These are phyloP conservation scores for Rhinoderma darwinii DNA, from an alignment of 2,113 vertebrate species.

Conservation along the genomic window DNA sequence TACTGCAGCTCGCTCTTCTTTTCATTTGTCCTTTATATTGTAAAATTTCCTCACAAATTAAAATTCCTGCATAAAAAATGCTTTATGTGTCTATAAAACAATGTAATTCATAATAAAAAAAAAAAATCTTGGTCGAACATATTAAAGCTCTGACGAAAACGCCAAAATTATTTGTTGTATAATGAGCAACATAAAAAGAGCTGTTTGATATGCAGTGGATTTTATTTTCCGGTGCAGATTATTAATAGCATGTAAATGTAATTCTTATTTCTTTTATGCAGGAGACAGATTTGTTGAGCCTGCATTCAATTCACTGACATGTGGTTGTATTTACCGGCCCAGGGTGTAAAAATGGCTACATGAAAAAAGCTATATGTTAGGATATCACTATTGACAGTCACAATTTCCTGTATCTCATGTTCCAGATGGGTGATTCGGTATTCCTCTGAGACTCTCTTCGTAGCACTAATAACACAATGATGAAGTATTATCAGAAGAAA, in stretches of 20 bases:
- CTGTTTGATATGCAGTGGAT: neutral
- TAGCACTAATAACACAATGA: slow-evolving; percentile 50
- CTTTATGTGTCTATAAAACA: slow-evolving; percentile 11
- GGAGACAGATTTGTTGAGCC: slow-evolving; percentile 12
- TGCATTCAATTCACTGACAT: slow-evolving; percentile 4
- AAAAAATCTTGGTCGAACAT: neutral
- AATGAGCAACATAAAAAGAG: slow-evolving; percentile 18
- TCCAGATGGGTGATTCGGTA: slow-evolving; percentile 54
- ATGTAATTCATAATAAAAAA: neutral
- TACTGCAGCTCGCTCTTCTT: neutral
- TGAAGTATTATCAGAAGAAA: slow-evolving; percentile 41
- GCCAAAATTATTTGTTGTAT: slow-evolving; percentile 1
- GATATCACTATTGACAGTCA: slow-evolving; percentile 43
- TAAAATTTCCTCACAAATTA: no score
- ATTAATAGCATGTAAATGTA: slow-evolving; percentile 47
- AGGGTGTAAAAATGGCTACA: slow-evolving; percentile 41
- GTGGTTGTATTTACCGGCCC: slow-evolving; percentile 12
- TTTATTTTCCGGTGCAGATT: neutral
- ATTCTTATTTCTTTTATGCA: slow-evolving; percentile 29
- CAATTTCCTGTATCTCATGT: slow-evolving; percentile 57
- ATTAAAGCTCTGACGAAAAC: neutral
- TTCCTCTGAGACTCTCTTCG: slow-evolving; percentile 59
- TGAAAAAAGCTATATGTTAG: slow-evolving; percentile 50
- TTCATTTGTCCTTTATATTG: neutral
- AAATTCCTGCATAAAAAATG: slow-evolving; percentile 2